Conservation (phyloP, 2,113 vertebrate species). For the Hippocampus abdominalis region DNA sequence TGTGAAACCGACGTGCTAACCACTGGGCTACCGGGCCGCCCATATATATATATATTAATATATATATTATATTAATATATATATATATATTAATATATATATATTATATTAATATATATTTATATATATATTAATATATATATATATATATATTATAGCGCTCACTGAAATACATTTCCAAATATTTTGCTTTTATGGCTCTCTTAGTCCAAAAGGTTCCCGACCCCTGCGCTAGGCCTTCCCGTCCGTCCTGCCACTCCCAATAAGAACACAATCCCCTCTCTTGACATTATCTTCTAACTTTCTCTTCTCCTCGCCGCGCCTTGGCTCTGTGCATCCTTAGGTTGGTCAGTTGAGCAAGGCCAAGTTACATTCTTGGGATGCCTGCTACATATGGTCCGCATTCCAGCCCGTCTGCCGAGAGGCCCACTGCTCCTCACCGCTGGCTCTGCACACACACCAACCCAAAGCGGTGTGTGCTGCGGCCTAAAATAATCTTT, state of each 20-base stretch:
- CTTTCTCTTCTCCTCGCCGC: slow-evolving; percentile 31
- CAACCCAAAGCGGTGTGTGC: slow-evolving; percentile 54
- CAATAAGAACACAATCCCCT: slow-evolving; percentile 4
- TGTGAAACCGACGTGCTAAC: no score
- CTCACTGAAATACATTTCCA: no score
- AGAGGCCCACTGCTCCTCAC: slow-evolving; percentile 73
- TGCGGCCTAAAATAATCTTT: slow-evolving; percentile 55
- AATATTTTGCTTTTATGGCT: no score
- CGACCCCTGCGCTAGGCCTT: slow-evolving; percentile 5
- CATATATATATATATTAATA: no score
- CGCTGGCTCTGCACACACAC: slow-evolving; percentile 61
- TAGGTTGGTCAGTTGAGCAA: slow-evolving; percentile 74
- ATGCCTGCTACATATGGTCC: slow-evolving; percentile 96
- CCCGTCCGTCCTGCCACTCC: neutral
- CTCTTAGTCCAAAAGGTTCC: no score
- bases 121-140: no score
- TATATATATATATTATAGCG: no score
- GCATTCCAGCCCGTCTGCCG: slow-evolving; percentile 88
- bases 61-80: no score
- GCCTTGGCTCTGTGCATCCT: slow-evolving; percentile 50
- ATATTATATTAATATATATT: no score
- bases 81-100: no score
- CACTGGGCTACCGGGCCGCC: no score
- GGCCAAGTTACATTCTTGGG: slow-evolving; percentile 85
- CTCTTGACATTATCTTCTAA: slow-evolving; percentile 15